Evolutionary conservation across 1,140 invertebrate genomes (phyloP).

Genomic region (Penaeus vannamei): DNA sequence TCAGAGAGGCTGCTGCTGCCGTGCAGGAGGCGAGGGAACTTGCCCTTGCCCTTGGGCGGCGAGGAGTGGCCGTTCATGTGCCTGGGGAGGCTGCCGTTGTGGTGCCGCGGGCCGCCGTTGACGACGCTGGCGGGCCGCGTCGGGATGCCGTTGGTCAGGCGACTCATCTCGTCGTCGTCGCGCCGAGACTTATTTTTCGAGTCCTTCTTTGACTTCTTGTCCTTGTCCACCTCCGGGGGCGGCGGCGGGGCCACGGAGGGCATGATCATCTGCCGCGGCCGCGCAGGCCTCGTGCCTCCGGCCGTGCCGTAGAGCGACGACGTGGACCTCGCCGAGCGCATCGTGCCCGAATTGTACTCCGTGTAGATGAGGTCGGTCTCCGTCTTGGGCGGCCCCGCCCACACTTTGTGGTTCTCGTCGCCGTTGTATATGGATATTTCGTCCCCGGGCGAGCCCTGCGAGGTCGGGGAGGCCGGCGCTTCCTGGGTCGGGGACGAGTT

Average conservation of each 20-base stretch:
- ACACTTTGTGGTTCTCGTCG: constrained; percentile 94
- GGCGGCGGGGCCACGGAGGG: constrained; percentile 75
- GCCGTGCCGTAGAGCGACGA: constrained; percentile 68
- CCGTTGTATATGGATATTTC: constrained; percentile 87
- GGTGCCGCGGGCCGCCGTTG: constrained; percentile 54
- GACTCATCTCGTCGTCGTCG: constrained; percentile 63
- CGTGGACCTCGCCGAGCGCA: constrained; percentile 71
- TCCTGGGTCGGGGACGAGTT: constrained; percentile 62
- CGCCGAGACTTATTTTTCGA: constrained; percentile 69
- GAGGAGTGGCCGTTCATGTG: constrained; percentile 65
- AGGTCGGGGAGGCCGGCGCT: constrained; percentile 65
- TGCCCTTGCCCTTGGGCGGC: constrained; percentile 68
- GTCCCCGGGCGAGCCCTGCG: constrained; percentile 70
- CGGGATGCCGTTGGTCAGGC: constrained; percentile 62
- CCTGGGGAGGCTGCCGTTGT: constrained; percentile 66
- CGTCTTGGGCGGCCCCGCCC: constrained; percentile 72
- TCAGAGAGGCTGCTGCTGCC: constrained; percentile 66
- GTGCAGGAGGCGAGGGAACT: constrained; percentile 66
- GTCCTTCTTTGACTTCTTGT: constrained; percentile 71
- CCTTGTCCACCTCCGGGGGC: constrained; percentile 66
- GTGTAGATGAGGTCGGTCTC: constrained; percentile 75
- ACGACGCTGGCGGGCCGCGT: constrained; percentile 49
- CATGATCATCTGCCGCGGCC: constrained; percentile 84
- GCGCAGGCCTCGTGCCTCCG: constrained; percentile 66
- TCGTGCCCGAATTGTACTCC: constrained; percentile 81